These are phyloP conservation scores for Paracentrotus lividus DNA, from an alignment of 53 echinoderm and acorn worm species.

Conservation along the genomic window DNA sequence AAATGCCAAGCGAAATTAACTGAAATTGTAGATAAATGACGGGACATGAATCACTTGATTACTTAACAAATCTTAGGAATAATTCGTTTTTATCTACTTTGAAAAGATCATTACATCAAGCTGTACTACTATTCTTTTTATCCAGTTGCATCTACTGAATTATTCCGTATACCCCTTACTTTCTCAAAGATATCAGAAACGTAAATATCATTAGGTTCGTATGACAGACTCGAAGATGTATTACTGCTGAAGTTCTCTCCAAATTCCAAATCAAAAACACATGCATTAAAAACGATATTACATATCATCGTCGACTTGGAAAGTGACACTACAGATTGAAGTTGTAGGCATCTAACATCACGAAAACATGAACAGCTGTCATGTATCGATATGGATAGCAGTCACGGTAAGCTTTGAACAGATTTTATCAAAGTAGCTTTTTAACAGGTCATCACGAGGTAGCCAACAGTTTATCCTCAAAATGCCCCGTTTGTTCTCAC, in stretches of 20 bases:
- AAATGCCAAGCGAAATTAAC: neutral
- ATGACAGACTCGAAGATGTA: neutral
- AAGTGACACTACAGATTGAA: neutral
- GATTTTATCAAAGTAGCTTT: too few species aligned
- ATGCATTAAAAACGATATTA: neutral
- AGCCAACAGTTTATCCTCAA: neutral
- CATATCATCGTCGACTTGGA: neutral
- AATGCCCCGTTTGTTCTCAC: neutral
- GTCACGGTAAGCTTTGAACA: conserved; percentile 16
- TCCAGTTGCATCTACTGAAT: too few species aligned
- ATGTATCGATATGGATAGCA: neutral
- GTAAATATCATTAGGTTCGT: neutral
- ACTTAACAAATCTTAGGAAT: neutral
- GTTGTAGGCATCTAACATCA: neutral
- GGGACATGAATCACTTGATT: neutral
- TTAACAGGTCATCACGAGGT: too few species aligned
- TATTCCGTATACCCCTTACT: too few species aligned
- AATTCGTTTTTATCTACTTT: neutral
- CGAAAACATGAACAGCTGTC: neutral
- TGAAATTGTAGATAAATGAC: neutral
- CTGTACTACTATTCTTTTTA: too few species aligned
- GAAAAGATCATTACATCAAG: neutral
- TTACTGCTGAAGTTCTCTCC: neutral
- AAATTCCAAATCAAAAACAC: neutral
- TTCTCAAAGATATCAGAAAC: too few species aligned